A percentile compares a stretch with the other conserved stretches of the same genome.
Evolutionary conservation across 2,113 vertebrate genomes (phyloP).

Genomic region (Zapus hudsonius): DNA sequence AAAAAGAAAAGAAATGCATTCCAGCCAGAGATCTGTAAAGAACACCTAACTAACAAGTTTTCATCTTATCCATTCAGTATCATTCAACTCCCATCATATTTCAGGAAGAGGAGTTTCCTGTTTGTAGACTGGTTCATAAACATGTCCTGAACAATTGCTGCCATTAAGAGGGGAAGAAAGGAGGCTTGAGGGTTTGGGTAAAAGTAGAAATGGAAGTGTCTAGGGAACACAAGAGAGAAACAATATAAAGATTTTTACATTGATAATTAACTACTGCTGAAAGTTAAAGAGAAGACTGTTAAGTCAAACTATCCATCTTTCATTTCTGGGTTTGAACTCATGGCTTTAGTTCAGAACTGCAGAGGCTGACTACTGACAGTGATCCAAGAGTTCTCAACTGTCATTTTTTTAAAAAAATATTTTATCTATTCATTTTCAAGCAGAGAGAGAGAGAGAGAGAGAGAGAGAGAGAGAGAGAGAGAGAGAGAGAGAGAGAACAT

Average conservation of each 20-base stretch:
- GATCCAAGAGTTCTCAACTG: slow-evolving; percentile 51
- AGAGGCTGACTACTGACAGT: slow-evolving; percentile 73
- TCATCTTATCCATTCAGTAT: slow-evolving; percentile 79
- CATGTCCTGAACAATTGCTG: slow-evolving; percentile 84
- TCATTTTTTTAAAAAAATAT: no score
- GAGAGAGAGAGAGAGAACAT: no score
- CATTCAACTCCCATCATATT: slow-evolving; percentile 82
- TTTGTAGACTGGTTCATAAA: slow-evolving; percentile 86
- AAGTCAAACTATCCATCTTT: slow-evolving; percentile 60
- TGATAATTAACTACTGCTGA: slow-evolving; percentile 56
- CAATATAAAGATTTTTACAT: slow-evolving; percentile 52
- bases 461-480: no score
- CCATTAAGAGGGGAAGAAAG: slow-evolving; percentile 74
- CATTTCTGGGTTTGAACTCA: slow-evolving; percentile 73
- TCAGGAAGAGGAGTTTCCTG: slow-evolving; percentile 87
- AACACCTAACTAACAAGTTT: slow-evolving; percentile 78
- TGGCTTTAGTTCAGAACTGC: slow-evolving; percentile 72
- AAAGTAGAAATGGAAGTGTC: slow-evolving; percentile 50
- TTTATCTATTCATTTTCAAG: no score
- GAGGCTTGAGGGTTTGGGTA: slow-evolving; percentile 41
- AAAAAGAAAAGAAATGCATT: slow-evolving; percentile 62
- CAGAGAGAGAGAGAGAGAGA: no score
- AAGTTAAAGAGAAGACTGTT: slow-evolving; percentile 77
- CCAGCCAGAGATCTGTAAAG: slow-evolving; percentile 73
- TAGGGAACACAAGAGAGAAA: slow-evolving; percentile 41